Percentiles rank a stretch among this genome's conserved stretches.
These are phyloP conservation scores for Semaprochilodus insignis DNA, from an alignment of 2,797 vertebrate genomes.

Conservation along the genomic window DNA sequence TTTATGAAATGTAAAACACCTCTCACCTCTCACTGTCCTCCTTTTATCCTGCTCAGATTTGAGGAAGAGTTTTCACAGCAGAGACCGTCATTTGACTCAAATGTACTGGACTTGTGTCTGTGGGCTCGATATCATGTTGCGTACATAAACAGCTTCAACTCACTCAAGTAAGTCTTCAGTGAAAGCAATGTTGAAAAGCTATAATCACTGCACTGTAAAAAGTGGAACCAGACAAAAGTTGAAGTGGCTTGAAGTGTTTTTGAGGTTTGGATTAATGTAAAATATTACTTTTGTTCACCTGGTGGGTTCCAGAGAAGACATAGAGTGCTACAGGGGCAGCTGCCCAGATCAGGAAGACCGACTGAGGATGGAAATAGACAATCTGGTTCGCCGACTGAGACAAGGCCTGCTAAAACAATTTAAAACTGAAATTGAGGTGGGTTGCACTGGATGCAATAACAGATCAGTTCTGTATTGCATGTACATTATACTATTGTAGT, in stretches of 20 bases:
- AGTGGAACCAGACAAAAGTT: too few relatives aligned
- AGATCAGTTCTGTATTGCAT: neutral
- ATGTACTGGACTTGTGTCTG: conserved; percentile 55
- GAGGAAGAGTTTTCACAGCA: conserved; percentile 67
- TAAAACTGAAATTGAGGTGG: conserved; percentile 71
- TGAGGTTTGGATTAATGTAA: neutral
- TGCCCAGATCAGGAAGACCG: conserved; percentile 59
- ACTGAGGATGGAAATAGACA: conserved; percentile 61
- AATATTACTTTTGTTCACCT: neutral
- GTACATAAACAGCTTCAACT: conserved; percentile 76
- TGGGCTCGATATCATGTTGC: conserved; percentile 68
- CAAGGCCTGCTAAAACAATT: conserved; percentile 70
- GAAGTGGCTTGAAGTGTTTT: neutral
- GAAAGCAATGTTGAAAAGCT: neutral
- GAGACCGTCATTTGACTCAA: conserved; percentile 48
- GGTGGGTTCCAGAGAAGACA: conserved; percentile 66
- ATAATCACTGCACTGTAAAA: too few relatives aligned
- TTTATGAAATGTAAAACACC: neutral
- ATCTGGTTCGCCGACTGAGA: conserved; percentile 57
- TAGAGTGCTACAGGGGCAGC: conserved; percentile 61
- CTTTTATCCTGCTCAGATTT: conserved; percentile 68
- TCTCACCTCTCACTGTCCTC: neutral
- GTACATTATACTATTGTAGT: neutral
- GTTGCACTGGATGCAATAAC: neutral
- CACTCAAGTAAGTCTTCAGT: conserved; percentile 73